phyloP scores from a whole-genome alignment of 2,113 vertebrate species.

The Chitala chitala region DNA sequence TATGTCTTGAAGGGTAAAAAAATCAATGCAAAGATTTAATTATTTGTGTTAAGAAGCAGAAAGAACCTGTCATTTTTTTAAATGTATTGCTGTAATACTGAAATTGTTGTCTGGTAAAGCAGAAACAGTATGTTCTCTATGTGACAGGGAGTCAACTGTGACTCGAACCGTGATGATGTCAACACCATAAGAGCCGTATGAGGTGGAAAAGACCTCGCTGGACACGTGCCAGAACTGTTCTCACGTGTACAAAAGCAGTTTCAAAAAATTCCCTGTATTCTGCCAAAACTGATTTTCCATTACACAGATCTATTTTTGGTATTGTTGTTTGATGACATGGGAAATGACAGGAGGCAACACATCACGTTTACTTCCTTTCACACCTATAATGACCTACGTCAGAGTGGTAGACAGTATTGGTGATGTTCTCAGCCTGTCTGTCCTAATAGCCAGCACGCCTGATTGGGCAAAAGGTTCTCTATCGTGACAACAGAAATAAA shows the following conservation, averaged over 20 bases:
- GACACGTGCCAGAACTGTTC: background rate
- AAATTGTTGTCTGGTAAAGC: background rate
- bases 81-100: background rate
- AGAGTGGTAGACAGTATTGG: no score
- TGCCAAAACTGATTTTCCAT: background rate
- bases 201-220: no score
- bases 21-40: background rate
- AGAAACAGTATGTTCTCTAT: slow-evolving; percentile 9
- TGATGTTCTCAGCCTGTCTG: no score
- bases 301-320: background rate
- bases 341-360: background rate
- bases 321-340: background rate
- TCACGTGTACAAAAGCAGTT: background rate
- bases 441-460: background rate
- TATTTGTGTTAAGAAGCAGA: background rate
- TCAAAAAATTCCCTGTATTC: background rate
- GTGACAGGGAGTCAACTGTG: background rate
- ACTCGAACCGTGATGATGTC: background rate
- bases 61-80: background rate
- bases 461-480: background rate
- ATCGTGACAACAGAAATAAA: background rate
- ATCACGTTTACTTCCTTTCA: background rate
- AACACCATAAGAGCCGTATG: no score
- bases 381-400: no score
- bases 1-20: no score